A percentile compares a stretch with the other conserved stretches of the same genome.
phyloP scores from a whole-genome alignment of 2,888 invertebrate species.

The Heterodera filipjevi region DNA sequence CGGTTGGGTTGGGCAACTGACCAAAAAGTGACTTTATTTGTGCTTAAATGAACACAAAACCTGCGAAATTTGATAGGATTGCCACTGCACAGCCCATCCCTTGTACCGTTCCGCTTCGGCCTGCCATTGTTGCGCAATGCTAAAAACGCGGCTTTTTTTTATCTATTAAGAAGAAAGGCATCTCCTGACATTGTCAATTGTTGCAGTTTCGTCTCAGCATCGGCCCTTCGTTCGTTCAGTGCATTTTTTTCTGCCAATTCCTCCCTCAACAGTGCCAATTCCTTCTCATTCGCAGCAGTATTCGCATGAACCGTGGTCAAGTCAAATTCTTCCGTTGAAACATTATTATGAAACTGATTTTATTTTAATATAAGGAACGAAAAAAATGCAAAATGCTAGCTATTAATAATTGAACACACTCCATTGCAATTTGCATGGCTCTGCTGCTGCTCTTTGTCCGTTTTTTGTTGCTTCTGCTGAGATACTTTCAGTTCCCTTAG shows the following conservation, averaged over 20 bases:
- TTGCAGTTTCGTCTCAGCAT: slow-evolving; percentile 62
- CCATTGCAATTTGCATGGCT: slow-evolving; percentile 24
- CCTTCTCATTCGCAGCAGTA: not conserved
- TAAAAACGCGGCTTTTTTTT: slow-evolving; percentile 24
- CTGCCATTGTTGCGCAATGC: slow-evolving; percentile 55
- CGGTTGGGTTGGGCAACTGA: slow-evolving; percentile 49
- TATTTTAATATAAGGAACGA: not conserved
- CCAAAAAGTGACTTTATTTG: no score
- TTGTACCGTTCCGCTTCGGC: slow-evolving; percentile 58
- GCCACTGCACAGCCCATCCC: slow-evolving; percentile 63
- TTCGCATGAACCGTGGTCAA: not conserved
- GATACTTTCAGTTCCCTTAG: slow-evolving; percentile 40
- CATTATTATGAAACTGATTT: slow-evolving; percentile 3
- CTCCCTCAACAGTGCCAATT: slow-evolving; percentile 25
- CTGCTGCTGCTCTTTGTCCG: not conserved
- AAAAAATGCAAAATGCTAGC: not conserved
- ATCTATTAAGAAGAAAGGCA: not conserved
- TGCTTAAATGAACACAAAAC: no score
- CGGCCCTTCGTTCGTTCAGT: slow-evolving; percentile 34
- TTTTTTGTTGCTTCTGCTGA: not conserved
- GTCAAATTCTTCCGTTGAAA: not conserved
- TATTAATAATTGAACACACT: not conserved
- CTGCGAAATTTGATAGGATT: slow-evolving; percentile 58
- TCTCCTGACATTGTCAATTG: slow-evolving; percentile 75
- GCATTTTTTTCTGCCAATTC: slow-evolving; percentile 35